A percentile compares a stretch with the other conserved stretches of the same genome.
phyloP scores from a whole-genome alignment of 2,888 invertebrate genomes.

The Matsumyia berberina region DNA sequence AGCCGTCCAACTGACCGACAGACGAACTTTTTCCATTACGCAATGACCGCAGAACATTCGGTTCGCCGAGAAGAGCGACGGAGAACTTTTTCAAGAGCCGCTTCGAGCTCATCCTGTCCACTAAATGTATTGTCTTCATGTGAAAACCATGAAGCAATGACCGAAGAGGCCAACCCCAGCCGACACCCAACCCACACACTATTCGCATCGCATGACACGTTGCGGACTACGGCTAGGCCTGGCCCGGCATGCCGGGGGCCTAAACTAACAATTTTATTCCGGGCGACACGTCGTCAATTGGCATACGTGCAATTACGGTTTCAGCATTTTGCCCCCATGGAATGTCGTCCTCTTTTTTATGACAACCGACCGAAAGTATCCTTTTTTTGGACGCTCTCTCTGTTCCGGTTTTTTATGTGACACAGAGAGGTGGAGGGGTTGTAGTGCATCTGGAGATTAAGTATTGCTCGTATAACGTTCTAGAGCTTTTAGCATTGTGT shows the following conservation, averaged over 20 bases:
- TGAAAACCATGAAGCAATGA: slow-evolving; percentile 66
- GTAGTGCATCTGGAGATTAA: slow-evolving; percentile 74
- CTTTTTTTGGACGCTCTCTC: slow-evolving; percentile 37
- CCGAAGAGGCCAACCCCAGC: slow-evolving; percentile 48
- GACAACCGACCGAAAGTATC: slow-evolving; percentile 53
- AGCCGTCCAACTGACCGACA: slow-evolving; percentile 47
- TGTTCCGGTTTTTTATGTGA: slow-evolving; percentile 59
- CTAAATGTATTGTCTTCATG: slow-evolving; percentile 66
- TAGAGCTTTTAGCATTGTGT: slow-evolving; percentile 67
- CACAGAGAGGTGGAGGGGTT: slow-evolving; percentile 41
- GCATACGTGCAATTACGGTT: slow-evolving; percentile 75
- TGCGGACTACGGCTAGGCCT: slow-evolving; percentile 34
- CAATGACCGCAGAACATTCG: slow-evolving; percentile 69
- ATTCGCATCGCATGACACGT: slow-evolving; percentile 3
- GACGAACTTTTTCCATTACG: slow-evolving; percentile 71
- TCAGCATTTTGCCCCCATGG: slow-evolving; percentile 59
- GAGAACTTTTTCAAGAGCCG: slow-evolving; percentile 49
- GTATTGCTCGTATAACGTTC: slow-evolving; percentile 72
- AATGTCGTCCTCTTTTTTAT: slow-evolving; percentile 59
- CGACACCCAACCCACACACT: slow-evolving; percentile 3
- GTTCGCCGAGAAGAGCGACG: not conserved
- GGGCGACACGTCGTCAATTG: slow-evolving; percentile 75
- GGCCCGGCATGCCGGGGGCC: slow-evolving; percentile 43
- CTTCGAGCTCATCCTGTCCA: slow-evolving; percentile 46
- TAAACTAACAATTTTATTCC: slow-evolving; percentile 72